Evolutionary conservation across 2,113 vertebrate genomes (phyloP), one percentile per base, ranked within the genome.

Genomic region (Spea bombifrons): DNA sequence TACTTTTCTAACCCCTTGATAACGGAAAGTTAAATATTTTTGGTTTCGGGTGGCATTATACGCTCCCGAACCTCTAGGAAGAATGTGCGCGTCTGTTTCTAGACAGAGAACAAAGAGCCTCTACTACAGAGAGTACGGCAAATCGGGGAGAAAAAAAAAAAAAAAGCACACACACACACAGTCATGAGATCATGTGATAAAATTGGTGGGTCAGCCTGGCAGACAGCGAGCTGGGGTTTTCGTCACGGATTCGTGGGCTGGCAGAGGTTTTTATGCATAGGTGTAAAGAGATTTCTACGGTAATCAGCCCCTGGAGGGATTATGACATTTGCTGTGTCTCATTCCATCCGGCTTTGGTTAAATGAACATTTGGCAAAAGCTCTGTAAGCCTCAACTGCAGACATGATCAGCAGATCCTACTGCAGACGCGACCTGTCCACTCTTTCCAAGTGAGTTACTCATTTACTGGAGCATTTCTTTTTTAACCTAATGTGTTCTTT

Each of bases 71-170:
- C 53, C 66, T 71, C 71, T 59, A 71, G 52, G 53, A 52, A 45
- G 64, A 61, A 47, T 45, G 30, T 63, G n/a, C 46, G 49, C 0
- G 8, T 2, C 65, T 59, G 66, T 74, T 43, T 4, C 68, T 16
- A 17, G 15, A 55, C 47, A 68, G 88, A 83, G 72, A 17, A 2
- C 0, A 68, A 85, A 86, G 91, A 69, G 85, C 84, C 65, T 86
- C 84, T 92, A 92, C 87, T 92, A 90, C 87, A 84, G 87, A 89
- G 87, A 93, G 89, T 94, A 91, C 90, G 88, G 91, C 88, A 88
- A 87, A 88, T 17, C 63, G 66, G 75, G 53, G 52, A 48, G 43
- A 13, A 59, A 30, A 30, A 30, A 30, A 8, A 48, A 68, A 48
- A 87, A 89, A 83, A 86, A 86, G 84, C n/a, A n/a, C n/a, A 80